Conservation (phyloP, 2,888 invertebrate species). For the Heliconius cydno region DNA sequence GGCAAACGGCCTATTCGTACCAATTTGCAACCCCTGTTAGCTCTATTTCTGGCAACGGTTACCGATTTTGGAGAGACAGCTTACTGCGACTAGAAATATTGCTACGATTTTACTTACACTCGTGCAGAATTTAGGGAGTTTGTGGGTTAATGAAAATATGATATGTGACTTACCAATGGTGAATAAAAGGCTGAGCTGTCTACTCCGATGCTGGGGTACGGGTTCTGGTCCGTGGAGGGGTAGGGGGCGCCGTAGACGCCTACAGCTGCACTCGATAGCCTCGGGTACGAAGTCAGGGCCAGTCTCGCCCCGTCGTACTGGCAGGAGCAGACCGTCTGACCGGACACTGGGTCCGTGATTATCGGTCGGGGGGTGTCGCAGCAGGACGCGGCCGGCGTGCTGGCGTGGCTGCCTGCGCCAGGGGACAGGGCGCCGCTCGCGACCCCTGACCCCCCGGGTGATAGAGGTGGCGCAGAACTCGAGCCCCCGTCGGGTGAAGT, state of each 20-base stretch:
- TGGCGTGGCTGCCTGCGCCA: constrained; percentile 81
- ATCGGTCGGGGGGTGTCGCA: constrained; percentile 96
- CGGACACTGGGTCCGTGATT: constrained; percentile 96
- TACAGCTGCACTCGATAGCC: constrained; percentile 89
- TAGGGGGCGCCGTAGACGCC: constrained; percentile 94
- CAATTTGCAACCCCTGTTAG: constrained; percentile 67
- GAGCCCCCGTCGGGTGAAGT: constrained; percentile 88
- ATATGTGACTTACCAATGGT: constrained; percentile 90
- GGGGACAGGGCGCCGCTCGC: constrained; percentile 83
- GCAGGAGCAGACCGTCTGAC: constrained; percentile 96
- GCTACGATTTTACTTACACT: constrained; percentile 11
- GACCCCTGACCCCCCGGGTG: constrained; percentile 88
- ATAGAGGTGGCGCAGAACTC: constrained; percentile 89
- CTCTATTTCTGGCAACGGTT: constrained; percentile 56
- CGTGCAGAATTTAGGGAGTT: constrained; percentile 26
- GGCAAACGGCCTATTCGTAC: constrained; percentile 75
- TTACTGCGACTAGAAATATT: constrained; percentile 28
- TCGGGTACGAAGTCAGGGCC: constrained; percentile 90
- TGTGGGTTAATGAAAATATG: constrained; percentile 54
- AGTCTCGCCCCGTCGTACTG: constrained; percentile 95
- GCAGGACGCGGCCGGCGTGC: constrained; percentile 85
- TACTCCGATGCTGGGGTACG: constrained; percentile 95
- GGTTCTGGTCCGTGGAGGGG: constrained; percentile 95
- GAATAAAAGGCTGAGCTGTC: constrained; percentile 98
- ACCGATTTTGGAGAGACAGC: constrained; percentile 37